These are phyloP conservation scores for Xestia sexstrigata DNA, from an alignment of 2,888 invertebrate species.

Conservation along the genomic window DNA sequence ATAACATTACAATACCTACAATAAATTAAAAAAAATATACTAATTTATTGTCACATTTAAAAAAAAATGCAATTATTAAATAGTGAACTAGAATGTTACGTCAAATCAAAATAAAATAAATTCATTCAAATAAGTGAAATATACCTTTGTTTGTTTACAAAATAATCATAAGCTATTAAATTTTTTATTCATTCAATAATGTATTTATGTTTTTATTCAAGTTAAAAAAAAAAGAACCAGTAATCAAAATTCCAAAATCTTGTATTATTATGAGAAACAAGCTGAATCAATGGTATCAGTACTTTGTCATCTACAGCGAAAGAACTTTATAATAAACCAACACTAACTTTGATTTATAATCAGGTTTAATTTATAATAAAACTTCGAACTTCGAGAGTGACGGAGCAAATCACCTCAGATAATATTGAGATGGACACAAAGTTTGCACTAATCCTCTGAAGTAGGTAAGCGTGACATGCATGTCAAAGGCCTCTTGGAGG, in stretches of 20 bases:
- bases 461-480: constrained; percentile 30
- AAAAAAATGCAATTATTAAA: too few relatives aligned
- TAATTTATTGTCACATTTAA: too few relatives aligned
- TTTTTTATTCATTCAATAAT: too few relatives aligned
- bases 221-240: not conserved
- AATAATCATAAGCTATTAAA: too few relatives aligned
- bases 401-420: constrained; percentile 3
- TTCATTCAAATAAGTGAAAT: too few relatives aligned
- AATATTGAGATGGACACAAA: constrained; percentile 30
- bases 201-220: not conserved
- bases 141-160: too few relatives aligned
- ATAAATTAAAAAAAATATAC: too few relatives aligned
- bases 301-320: not conserved
- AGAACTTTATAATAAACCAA: not conserved
- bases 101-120: too few relatives aligned
- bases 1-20: too few relatives aligned
- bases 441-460: constrained; percentile 41
- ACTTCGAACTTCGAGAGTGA: constrained; percentile 2
- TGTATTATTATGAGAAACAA: not conserved
- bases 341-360: not conserved
- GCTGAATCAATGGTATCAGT: not conserved
- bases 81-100: too few relatives aligned
- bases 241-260: not conserved
- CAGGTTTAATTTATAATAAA: not conserved
- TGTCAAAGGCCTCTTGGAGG: constrained; percentile 24